Percentiles rank a stretch among this genome's conserved stretches.
These are phyloP conservation scores for Thunnus maccoyii DNA, from an alignment of 2,113 vertebrate genomes.

Conservation along the genomic window DNA sequence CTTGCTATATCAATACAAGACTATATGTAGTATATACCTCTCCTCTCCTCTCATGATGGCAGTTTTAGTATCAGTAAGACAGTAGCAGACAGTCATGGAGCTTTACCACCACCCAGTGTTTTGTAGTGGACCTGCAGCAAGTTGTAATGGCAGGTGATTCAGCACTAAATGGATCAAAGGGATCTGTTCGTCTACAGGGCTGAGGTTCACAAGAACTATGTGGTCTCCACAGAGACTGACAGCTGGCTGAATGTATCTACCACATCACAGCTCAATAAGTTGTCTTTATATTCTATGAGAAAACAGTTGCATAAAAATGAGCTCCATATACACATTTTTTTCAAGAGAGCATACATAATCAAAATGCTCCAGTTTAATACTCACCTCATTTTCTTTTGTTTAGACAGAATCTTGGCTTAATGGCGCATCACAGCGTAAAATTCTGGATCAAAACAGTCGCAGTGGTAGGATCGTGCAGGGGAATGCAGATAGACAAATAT, in stretches of 20 bases:
- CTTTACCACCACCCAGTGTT: conserved; percentile 59
- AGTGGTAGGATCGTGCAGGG: not conserved
- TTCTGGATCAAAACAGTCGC: not conserved
- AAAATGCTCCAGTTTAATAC: not conserved
- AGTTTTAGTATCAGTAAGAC: not conserved
- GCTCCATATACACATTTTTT: not conserved
- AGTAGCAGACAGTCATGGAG: conserved; percentile 27
- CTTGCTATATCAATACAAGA: too few species aligned
- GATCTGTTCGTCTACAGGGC: conserved; percentile 4
- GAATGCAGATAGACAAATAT: conserved; percentile 5
- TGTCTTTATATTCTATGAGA: not conserved
- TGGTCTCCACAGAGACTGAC: conserved; percentile 23
- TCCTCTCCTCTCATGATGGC: not conserved
- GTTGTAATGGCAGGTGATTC: conserved; percentile 23
- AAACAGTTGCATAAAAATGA: not conserved
- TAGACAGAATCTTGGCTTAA: not conserved
- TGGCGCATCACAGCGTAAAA: not conserved
- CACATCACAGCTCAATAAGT: not conserved
- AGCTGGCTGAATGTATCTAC: not conserved
- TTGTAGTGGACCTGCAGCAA: conserved; percentile 3
- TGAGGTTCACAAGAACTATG: not conserved
- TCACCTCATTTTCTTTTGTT: not conserved
- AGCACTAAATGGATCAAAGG: not conserved
- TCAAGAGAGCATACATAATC: not conserved
- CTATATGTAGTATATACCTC: too few species aligned